A percentile compares a stretch with the other conserved stretches of the same genome.
phyloP scores from a whole-genome alignment of 1,140 invertebrate species.

The Drosophila lowei region DNA sequence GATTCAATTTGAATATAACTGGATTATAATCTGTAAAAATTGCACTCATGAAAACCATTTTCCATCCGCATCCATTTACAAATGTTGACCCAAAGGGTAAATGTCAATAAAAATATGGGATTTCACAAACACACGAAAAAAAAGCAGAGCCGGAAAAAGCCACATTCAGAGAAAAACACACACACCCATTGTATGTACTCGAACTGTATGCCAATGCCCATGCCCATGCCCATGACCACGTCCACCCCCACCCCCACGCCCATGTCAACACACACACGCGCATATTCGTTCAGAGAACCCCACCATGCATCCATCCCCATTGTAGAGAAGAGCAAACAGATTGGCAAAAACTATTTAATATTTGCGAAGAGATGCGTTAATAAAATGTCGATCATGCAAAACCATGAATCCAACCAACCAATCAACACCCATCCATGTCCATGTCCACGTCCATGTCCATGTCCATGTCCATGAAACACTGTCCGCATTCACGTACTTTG shows the following conservation, averaged over 20 bases:
- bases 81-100: conserved; percentile 32
- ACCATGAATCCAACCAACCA: too few species aligned
- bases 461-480: conserved; percentile 16
- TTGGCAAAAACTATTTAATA: too few species aligned
- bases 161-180: not conserved
- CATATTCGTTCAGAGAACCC: not conserved
- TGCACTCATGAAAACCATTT: conserved; percentile 9
- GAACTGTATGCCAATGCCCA: too few species aligned
- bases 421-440: conserved; percentile 9
- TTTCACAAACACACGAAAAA: conserved; percentile 2
- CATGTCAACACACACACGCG: not conserved
- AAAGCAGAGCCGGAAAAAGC: not conserved
- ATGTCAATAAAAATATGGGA: conserved; percentile 39
- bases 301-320: too few species aligned
- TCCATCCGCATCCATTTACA: conserved; percentile 28
- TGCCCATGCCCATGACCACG: too few species aligned
- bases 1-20: conserved; percentile 23
- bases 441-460: conserved; percentile 21
- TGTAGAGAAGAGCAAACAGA: too few species aligned
- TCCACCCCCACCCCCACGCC: too few species aligned
- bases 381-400: too few species aligned
- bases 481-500: conserved; percentile 10
- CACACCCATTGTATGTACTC: too few species aligned
- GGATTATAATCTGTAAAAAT: conserved; percentile 25
- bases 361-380: too few species aligned